A percentile compares a stretch with the other conserved stretches of the same genome.
Conservation (phyloP, 2,888 invertebrate species). For the Himalopsyche tibetana region DNA sequence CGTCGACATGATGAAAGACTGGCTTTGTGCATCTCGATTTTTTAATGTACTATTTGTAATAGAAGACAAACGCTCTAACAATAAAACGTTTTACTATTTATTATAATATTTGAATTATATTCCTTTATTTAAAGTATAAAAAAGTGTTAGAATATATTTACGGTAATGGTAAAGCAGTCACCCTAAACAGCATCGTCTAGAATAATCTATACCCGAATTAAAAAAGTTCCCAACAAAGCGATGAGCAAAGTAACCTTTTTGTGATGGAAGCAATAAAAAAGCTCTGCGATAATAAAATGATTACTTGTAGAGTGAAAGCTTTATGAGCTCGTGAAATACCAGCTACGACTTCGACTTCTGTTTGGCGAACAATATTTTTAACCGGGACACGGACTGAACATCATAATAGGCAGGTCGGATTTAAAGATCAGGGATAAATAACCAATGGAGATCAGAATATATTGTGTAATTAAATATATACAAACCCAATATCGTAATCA, state of each 20-base stretch:
- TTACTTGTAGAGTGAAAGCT: constrained; percentile 60
- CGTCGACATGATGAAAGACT: too few relatives aligned
- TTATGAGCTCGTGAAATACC: constrained; percentile 54
- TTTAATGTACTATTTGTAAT: too few relatives aligned
- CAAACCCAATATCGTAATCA: too few relatives aligned
- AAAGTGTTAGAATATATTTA: too few relatives aligned
- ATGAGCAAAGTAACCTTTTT: constrained; percentile 53
- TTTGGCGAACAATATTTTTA: constrained; percentile 60
- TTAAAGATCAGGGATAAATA: not conserved
- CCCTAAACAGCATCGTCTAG: not conserved
- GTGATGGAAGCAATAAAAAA: constrained; percentile 61
- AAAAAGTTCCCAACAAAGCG: constrained; percentile 54
- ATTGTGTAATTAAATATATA: too few relatives aligned
- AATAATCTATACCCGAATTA: constrained; percentile 51
- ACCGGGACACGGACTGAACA: constrained; percentile 45
- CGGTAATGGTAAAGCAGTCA: not conserved
- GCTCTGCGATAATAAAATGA: constrained; percentile 61
- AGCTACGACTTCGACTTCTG: constrained; percentile 48
- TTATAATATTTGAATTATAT: too few relatives aligned
- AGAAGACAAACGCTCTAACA: too few relatives aligned
- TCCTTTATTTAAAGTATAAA: too few relatives aligned
- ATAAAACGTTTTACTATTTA: too few relatives aligned
- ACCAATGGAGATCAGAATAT: not conserved
- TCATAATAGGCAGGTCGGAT: constrained; percentile 44
- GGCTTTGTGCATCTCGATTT: too few relatives aligned